Conservation (phyloP, 2,797 vertebrate genomes). For the Lacerta bilineata region DNA sequence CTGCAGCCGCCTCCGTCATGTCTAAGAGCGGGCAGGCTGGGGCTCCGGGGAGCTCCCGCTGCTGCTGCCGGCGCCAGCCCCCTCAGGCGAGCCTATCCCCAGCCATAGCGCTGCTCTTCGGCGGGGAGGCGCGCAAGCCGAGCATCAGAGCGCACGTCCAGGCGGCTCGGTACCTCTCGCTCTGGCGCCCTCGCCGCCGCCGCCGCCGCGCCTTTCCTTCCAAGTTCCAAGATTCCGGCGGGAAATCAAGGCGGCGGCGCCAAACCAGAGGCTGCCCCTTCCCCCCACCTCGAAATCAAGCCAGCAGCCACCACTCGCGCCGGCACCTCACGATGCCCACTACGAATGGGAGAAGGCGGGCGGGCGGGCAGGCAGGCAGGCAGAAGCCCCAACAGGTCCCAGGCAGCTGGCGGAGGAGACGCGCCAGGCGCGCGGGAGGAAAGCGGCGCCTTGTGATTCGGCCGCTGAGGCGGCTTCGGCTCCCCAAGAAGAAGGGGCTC, state of each 20-base stretch:
- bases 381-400: not conserved
- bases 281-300: constrained; percentile 16
- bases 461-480: not conserved
- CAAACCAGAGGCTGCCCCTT: constrained; percentile 36
- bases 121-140: not conserved
- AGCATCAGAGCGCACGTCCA: constrained; percentile 22
- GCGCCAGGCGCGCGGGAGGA: no score
- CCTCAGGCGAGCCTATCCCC: constrained; percentile 85
- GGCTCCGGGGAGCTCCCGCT: constrained; percentile 84
- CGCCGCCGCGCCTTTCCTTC: constrained; percentile 6
- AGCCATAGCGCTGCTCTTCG: constrained; percentile 87
- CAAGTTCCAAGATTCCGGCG: constrained; percentile 28
- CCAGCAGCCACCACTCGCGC: not conserved
- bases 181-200: no score
- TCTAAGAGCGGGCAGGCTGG: constrained; percentile 85
- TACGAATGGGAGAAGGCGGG: not conserved
- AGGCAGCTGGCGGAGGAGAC: no score
- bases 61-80: constrained; percentile 86
- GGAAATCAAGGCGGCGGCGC: constrained; percentile 7
- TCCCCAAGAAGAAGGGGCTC: not conserved
- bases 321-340: not conserved
- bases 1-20: constrained; percentile 84
- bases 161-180: not conserved
- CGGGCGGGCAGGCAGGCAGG: no score
- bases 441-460: no score